Percentiles rank a stretch among this genome's conserved stretches.
Conservation (phyloP, 2,888 invertebrate species). For the Hartigia nigra region DNA sequence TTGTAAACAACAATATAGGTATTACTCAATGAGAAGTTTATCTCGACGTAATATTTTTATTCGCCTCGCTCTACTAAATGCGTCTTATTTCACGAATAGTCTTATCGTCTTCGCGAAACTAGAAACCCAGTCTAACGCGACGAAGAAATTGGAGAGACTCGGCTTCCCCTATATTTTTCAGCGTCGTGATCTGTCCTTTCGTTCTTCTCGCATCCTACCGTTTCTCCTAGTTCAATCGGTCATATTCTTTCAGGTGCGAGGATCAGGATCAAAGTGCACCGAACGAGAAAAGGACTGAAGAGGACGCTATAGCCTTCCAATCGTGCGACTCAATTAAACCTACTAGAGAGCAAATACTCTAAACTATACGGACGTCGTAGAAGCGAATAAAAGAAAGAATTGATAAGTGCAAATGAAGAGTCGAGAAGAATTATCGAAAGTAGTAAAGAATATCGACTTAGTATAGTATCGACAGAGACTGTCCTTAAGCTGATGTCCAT, state of each 20-base stretch:
- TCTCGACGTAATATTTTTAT: not conserved
- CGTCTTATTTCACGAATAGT: not conserved
- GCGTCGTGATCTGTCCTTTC: not conserved
- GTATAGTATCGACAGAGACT: not conserved
- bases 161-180: not conserved
- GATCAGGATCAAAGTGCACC: not conserved
- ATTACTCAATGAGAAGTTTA: constrained; percentile 1
- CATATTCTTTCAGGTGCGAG: not conserved
- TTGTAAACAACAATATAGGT: not conserved
- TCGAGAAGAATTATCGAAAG: not conserved
- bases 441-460: not conserved
- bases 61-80: constrained; percentile 1
- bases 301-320: too few species aligned
- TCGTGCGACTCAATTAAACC: too few species aligned
- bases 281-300: not conserved
- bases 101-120: not conserved
- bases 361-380: too few species aligned
- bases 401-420: not conserved
- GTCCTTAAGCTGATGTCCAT: not conserved
- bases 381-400: not conserved
- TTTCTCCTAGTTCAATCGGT: not conserved
- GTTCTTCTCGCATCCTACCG: not conserved
- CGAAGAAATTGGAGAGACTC: not conserved
- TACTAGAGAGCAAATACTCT: too few species aligned
- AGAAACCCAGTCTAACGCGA: not conserved